Base-by-base conservation (phyloP, 1,140 invertebrate species). In the Hycleus cichorii region DNA sequence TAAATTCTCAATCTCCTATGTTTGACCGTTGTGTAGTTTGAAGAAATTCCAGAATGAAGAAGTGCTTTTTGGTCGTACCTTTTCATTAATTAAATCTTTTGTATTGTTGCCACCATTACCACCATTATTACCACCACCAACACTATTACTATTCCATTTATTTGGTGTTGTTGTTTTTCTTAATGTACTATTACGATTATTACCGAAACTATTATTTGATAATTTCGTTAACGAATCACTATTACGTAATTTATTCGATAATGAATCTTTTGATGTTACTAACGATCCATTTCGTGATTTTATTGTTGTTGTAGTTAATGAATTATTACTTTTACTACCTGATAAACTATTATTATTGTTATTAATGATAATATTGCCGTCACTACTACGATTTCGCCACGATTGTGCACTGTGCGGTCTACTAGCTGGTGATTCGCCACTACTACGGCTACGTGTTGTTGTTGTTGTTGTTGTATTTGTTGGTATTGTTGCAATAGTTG, bases 1-100 rank as follows among this genome's bases (percentile, higher is more conserved):
- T 32, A 47, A 32, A 25, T 52, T 38, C 18, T 7, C 7, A 7
- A 32, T 39, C 32, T 69, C 65, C 68, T 65, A 65, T 55, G 64
- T 64, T 57, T 75, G 73, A 67, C 75, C 74, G 64, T 75, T 77
- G 63, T 75, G 73, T 64, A 80, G 75, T 76, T 80, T 80, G 78
- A 84, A 77, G 81, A 82, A 84, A 73, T 71, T 81, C 81, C 83
- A 83, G 75, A 84, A 81, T 73, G 76, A 79, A 71, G 79, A 78
- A 75, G 81, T 83, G 67, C 77, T 72, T 72, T 72, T 72, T 69
- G 81, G 75, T 76, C 83, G 82, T 84, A 85, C 83, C 82, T 85
- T 85, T 79, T 69, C 65, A 54, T 49, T 39, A 2, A 18, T 12
- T 10, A 26, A 24, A n/a, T 44, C 43, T 39, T 57, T 60, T 58